A percentile compares a stretch with the other conserved stretches of the same genome.
phyloP scores from a whole-genome alignment of 2,113 vertebrate genomes.

The Promerops cafer region DNA sequence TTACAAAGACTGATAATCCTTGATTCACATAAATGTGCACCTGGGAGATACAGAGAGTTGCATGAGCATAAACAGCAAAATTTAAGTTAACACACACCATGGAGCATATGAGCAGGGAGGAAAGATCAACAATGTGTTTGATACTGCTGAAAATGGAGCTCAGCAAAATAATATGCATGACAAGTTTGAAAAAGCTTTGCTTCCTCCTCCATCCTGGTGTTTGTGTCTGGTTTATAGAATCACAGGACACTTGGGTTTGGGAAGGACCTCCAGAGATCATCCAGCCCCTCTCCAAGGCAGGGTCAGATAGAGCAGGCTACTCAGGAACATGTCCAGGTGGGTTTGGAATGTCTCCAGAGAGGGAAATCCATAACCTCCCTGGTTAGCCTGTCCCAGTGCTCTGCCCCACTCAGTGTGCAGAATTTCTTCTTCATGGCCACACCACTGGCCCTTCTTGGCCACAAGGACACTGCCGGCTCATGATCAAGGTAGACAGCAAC shows the following conservation, averaged over 20 bases:
- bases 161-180: background rate
- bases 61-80: background rate
- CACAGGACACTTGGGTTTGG: background rate
- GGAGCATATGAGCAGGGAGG: background rate
- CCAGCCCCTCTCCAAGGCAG: background rate
- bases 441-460: background rate
- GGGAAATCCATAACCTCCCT: background rate
- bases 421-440: background rate
- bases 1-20: background rate
- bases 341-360: background rate
- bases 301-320: background rate
- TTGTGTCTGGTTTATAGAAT: background rate
- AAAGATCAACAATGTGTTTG: background rate
- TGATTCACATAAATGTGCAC: background rate
- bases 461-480: background rate
- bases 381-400: background rate
- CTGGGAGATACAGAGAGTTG: background rate
- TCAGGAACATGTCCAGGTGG: background rate
- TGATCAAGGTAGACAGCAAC: background rate
- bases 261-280: too few species aligned
- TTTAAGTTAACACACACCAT: background rate
- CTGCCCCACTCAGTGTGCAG: background rate
- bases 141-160: background rate
- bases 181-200: background rate
- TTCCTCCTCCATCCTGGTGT: background rate